Conservation (phyloP, 2,113 vertebrate genomes). For the Puffinus mauretanicus region DNA sequence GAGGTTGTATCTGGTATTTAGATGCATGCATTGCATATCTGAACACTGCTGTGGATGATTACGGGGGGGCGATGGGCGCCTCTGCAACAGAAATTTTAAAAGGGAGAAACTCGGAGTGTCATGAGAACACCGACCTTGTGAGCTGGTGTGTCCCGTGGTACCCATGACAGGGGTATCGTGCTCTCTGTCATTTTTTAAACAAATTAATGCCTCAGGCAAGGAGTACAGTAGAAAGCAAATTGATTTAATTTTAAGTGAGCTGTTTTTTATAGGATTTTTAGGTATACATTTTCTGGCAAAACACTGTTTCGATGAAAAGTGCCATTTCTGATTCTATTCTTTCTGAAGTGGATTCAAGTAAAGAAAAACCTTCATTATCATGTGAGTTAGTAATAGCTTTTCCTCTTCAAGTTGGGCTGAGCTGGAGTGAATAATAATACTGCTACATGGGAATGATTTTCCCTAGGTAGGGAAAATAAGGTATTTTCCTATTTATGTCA, state of each 20-base stretch:
- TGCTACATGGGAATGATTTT: neutral
- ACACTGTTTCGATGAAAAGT: slow-evolving; percentile 28
- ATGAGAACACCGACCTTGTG: neutral
- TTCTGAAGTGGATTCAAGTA: slow-evolving; percentile 31
- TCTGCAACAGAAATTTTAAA: neutral
- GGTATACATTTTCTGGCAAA: neutral
- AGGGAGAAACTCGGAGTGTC: fast-evolving
- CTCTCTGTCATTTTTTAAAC: neutral
- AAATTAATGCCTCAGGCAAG: neutral
- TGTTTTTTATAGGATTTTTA: neutral
- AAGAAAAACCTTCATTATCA: slow-evolving; percentile 26
- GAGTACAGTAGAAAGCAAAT: neutral
- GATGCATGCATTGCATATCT: fast-evolving
- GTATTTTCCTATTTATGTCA: neutral
- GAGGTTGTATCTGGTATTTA: too few species aligned
- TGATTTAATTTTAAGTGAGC: slow-evolving; percentile 27
- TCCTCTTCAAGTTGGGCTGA: neutral
- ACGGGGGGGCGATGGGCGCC: fast-evolving
- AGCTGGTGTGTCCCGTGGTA: neutral
- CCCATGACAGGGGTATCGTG: neutral
- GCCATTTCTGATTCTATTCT: slow-evolving; percentile 28
- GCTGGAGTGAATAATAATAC: neutral
- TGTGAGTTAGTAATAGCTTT: neutral
- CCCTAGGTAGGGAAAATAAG: neutral
- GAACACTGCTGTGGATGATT: neutral